A percentile compares a stretch with the other conserved stretches of the same genome.
Evolutionary conservation across 2,888 invertebrate genomes (phyloP).

Genomic region (Mimas tiliae): DNA sequence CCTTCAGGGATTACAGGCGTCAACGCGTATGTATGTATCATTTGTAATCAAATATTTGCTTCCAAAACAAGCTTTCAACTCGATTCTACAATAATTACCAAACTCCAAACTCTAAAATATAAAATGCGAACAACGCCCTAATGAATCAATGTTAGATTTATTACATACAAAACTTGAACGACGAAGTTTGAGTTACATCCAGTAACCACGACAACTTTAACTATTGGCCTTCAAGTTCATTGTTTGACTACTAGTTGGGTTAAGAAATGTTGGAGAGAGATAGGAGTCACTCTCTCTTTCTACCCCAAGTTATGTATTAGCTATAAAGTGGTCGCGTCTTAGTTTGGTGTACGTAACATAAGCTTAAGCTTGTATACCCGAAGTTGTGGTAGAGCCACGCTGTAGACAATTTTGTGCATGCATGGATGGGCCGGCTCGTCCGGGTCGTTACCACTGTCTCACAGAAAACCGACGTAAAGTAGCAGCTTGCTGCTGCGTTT

Average conservation of each 20-base stretch:
- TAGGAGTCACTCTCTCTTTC: not conserved
- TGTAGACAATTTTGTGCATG: no score
- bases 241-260: conserved; percentile 12
- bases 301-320: not conserved
- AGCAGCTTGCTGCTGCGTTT: no score
- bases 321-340: not conserved
- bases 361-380: no score
- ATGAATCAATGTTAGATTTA: conserved; percentile 29
- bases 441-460: no score
- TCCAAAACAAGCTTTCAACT: not conserved
- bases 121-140: conserved; percentile 25
- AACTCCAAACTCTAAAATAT: not conserved
- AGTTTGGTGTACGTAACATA: not conserved
- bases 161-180: conserved; percentile 29
- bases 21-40: no score
- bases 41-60: not conserved
- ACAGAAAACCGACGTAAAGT: no score
- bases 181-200: conserved; percentile 19
- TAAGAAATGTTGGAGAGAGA: not conserved
- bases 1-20: no score
- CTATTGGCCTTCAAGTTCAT: conserved; percentile 14
- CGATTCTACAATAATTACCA: not conserved
- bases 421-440: no score
- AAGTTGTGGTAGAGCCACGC: no score
- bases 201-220: conserved; percentile 13